phyloP scores from a whole-genome alignment of 1,140 invertebrate genomes.

The Hirudo medicinalis region DNA sequence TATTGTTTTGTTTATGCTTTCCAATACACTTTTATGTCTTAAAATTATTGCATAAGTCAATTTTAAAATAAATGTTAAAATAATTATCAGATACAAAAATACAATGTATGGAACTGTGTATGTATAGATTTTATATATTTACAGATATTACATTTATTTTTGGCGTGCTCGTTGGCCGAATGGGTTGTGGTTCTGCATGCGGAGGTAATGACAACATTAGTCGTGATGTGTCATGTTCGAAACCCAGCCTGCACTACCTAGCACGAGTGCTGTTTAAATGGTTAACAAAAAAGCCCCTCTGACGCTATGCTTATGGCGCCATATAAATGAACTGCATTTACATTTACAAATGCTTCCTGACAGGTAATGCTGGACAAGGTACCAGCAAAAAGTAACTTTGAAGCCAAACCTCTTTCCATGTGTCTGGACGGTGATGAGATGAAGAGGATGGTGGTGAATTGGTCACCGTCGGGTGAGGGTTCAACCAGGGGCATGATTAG shows the following conservation, averaged over 20 bases:
- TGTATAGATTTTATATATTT: not conserved
- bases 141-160: not conserved
- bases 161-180: too few species aligned
- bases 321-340: too few species aligned
- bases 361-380: slow-evolving; percentile 5
- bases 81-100: not conserved
- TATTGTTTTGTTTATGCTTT: not conserved
- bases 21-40: not conserved
- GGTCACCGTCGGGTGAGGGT: not conserved
- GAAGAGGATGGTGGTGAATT: not conserved
- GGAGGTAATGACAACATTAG: too few species aligned
- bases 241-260: too few species aligned
- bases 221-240: too few species aligned
- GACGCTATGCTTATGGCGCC: too few species aligned
- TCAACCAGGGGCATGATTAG: not conserved
- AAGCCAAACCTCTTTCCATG: not conserved
- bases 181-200: too few species aligned
- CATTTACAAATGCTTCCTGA: not conserved
- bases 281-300: too few species aligned
- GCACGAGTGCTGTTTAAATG: too few species aligned
- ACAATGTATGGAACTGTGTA: not conserved
- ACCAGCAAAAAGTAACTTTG: not conserved
- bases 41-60: not conserved
- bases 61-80: too few species aligned
- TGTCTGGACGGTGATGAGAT: not conserved